Percentiles rank a stretch among this genome's conserved stretches.
Evolutionary conservation across 1,140 invertebrate genomes (phyloP).

Genomic region (Venturia canescens): DNA sequence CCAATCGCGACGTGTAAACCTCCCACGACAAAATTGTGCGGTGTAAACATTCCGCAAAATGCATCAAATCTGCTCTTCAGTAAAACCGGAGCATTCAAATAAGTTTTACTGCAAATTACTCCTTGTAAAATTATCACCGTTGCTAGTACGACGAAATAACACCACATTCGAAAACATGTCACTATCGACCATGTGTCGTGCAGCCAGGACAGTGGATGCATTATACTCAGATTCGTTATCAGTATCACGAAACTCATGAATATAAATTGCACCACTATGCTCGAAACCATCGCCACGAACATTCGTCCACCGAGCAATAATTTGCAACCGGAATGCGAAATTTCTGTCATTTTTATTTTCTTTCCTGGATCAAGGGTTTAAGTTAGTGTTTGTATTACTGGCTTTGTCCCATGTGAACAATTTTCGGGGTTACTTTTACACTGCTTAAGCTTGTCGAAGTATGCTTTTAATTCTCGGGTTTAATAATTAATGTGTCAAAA

Average conservation of each 20-base stretch:
- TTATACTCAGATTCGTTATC: constrained; percentile 76
- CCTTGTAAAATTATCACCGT: constrained; percentile 78
- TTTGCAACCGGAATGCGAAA: constrained; percentile 65
- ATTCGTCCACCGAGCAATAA: constrained; percentile 75
- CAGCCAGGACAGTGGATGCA: constrained; percentile 78
- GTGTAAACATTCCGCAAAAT: constrained; percentile 79
- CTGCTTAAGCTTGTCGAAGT: no score
- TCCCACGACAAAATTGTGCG: constrained; percentile 79
- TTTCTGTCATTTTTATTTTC: constrained; percentile 43
- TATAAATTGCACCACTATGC: constrained; percentile 76
- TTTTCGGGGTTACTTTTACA: background rate
- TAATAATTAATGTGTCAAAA: no score
- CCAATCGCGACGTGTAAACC: constrained; percentile 79
- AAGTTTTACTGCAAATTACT: constrained; percentile 80
- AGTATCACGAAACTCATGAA: constrained; percentile 77
- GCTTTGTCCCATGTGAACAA: background rate
- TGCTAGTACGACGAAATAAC: constrained; percentile 77
- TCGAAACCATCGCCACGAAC: constrained; percentile 73
- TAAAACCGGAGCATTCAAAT: constrained; percentile 76
- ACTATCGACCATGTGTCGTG: constrained; percentile 73
- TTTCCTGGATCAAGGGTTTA: background rate
- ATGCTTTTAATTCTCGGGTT: no score
- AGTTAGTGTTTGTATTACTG: no score
- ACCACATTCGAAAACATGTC: constrained; percentile 77
- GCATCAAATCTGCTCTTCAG: constrained; percentile 80